Percentiles rank a stretch among this genome's conserved stretches.
Evolutionary conservation across 2,797 vertebrate genomes (phyloP).

Genomic region (Channa striata): DNA sequence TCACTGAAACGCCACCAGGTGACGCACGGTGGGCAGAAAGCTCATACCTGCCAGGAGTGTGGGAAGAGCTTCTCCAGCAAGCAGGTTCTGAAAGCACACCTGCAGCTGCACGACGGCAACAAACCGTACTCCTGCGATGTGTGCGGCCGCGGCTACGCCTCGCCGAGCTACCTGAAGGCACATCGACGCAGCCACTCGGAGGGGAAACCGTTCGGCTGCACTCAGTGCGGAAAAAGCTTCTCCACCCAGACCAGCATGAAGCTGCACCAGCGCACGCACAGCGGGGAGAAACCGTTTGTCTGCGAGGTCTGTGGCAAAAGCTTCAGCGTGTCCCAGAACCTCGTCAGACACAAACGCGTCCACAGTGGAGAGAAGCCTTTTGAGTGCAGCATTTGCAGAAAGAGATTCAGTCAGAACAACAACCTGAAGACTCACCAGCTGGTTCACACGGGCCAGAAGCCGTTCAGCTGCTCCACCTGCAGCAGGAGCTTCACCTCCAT

Average conservation of each 20-base stretch:
- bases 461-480: conserved; percentile 60
- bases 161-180: conserved; percentile 59
- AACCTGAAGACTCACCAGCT: conserved; percentile 71
- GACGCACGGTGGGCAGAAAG: conserved; percentile 23
- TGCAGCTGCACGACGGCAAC: conserved; percentile 49
- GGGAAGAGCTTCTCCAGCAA: conserved; percentile 55
- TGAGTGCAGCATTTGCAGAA: conserved; percentile 59
- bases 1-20: conserved; percentile 66
- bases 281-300: conserved; percentile 58
- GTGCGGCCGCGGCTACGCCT: conserved; percentile 71
- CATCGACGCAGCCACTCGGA: conserved; percentile 68
- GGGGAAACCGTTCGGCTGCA: conserved; percentile 59
- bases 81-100: conserved; percentile 53
- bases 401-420: conserved; percentile 67
- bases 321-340: conserved; percentile 71
- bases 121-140: conserved; percentile 63
- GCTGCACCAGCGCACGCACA: conserved; percentile 67
- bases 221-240: conserved; percentile 56
- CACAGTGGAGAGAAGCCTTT: conserved; percentile 76
- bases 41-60: conserved; percentile 51
- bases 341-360: conserved; percentile 64
- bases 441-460: conserved; percentile 62
- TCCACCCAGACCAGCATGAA: conserved; percentile 41
- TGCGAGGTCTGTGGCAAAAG: conserved; percentile 66
- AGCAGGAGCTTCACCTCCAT: conserved; percentile 47